A percentile compares a stretch with the other conserved stretches of the same genome.
These are phyloP conservation scores for Digitonthophagus gazella DNA, from an alignment of 2,888 invertebrate genomes.

Conservation along the genomic window DNA sequence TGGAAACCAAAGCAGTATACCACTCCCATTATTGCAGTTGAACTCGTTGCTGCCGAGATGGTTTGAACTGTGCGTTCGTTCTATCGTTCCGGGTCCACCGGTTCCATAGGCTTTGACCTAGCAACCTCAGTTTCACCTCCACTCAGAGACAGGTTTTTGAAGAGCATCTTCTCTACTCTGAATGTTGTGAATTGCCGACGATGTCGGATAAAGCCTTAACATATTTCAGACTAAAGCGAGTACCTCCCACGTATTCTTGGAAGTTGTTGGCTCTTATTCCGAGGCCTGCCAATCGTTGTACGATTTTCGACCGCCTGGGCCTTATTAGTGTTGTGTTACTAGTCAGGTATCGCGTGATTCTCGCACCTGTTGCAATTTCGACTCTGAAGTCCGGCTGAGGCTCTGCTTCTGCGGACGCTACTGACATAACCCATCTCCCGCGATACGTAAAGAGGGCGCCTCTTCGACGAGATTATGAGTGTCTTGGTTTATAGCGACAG, in stretches of 20 bases:
- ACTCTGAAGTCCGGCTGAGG: too few species aligned
- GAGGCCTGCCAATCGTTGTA: slow-evolving; percentile 31
- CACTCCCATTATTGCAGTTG: not conserved
- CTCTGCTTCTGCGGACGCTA: too few species aligned
- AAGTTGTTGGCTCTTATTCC: slow-evolving; percentile 29
- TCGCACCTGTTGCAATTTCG: too few species aligned
- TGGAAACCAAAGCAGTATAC: not conserved
- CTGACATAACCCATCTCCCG: too few species aligned
- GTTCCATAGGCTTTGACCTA: slow-evolving; percentile 16
- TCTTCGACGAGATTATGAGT: too few species aligned
- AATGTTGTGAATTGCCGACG: slow-evolving; percentile 34
- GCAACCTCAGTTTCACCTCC: slow-evolving; percentile 37
- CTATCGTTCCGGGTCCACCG: not conserved
- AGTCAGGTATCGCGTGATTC: too few species aligned
- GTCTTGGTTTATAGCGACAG: too few species aligned
- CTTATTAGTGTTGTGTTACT: too few species aligned
- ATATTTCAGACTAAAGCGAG: not conserved
- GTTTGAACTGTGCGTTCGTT: not conserved
- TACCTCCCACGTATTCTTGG: not conserved
- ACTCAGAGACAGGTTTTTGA: slow-evolving; percentile 29
- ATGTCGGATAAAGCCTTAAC: slow-evolving; percentile 32
- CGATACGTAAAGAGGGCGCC: too few species aligned
- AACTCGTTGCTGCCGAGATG: not conserved
- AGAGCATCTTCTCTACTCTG: slow-evolving; percentile 33
- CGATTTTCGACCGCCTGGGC: slow-evolving; percentile 32